These are phyloP conservation scores for Crypturellus tataupa DNA, from an alignment of 2,797 vertebrate species.

Conservation along the genomic window DNA sequence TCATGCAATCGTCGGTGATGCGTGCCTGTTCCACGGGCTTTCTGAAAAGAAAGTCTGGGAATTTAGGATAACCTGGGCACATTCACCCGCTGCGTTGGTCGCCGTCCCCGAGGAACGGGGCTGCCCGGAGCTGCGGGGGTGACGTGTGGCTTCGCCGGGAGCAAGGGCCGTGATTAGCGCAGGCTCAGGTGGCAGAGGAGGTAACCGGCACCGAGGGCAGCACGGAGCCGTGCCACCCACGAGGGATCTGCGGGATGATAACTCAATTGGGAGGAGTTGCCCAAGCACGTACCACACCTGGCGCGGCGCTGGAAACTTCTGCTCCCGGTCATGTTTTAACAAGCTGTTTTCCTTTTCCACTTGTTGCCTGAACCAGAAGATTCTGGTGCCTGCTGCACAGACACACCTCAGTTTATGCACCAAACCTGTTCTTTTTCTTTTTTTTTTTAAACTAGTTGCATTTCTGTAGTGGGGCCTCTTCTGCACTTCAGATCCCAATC, in stretches of 20 bases:
- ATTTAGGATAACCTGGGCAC: neutral
- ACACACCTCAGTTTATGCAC: neutral
- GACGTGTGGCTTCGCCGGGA: neutral
- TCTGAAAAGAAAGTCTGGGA: neutral
- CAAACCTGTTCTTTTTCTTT: neutral
- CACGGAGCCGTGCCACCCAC: conserved; percentile 10
- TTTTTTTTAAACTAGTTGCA: neutral
- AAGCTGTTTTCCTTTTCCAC: conserved; percentile 49
- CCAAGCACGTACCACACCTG: conserved; percentile 51
- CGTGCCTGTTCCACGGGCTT: fast-evolving
- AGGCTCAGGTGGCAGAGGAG: neutral
- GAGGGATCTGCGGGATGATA: neutral
- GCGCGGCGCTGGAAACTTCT: conserved; percentile 40
- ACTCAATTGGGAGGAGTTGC: conserved; percentile 51
- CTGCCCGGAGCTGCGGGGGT: neutral
- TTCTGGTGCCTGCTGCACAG: conserved; percentile 16
- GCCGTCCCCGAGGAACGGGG: neutral
- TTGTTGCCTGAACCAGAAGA: conserved; percentile 52
- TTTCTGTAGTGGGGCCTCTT: neutral
- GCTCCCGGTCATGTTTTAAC: conserved; percentile 71
- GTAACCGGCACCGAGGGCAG: neutral
- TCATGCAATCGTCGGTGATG: neutral
- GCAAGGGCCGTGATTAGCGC: neutral
- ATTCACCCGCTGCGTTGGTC: neutral
- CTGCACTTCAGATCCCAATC: neutral